Conservation (phyloP, 2,888 invertebrate species). For the Aricia artaxerxes region DNA sequence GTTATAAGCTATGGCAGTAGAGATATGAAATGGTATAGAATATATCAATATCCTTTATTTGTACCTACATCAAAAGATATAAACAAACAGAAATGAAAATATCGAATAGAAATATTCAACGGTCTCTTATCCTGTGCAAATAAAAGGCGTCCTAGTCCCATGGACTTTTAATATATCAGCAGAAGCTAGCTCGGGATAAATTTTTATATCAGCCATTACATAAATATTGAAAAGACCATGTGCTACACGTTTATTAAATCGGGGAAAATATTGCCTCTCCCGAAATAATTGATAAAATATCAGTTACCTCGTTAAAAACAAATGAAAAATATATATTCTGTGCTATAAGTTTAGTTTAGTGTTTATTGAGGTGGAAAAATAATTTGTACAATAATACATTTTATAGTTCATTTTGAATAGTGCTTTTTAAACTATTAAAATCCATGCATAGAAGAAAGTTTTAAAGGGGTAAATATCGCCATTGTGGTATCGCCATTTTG, state of each 20-base stretch:
- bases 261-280: constrained; percentile 1
- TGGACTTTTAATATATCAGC: constrained; percentile 23
- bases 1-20: neutral
- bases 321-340: neutral
- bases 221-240: constrained; percentile 27
- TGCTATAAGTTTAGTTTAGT: neutral
- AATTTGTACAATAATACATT: neutral
- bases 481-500: no score
- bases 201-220: constrained; percentile 22
- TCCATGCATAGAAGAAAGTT: no score
- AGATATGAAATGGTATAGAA: neutral
- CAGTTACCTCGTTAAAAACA: neutral
- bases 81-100: neutral
- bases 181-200: constrained; percentile 12
- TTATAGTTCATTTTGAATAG: no score
- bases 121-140: constrained; percentile 6
- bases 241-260: constrained; percentile 25
- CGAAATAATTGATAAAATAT: constrained; percentile 16
- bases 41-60: constrained; percentile 1
- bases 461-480: no score
- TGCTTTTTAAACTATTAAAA: no score
- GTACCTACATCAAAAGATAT: neutral
- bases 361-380: neutral
- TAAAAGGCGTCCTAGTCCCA: constrained; percentile 1
- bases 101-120: constrained; percentile 5